A percentile compares a stretch with the other conserved stretches of the same genome.
phyloP scores from a whole-genome alignment of 1,140 invertebrate genomes.

The Meloidogyne exigua region DNA sequence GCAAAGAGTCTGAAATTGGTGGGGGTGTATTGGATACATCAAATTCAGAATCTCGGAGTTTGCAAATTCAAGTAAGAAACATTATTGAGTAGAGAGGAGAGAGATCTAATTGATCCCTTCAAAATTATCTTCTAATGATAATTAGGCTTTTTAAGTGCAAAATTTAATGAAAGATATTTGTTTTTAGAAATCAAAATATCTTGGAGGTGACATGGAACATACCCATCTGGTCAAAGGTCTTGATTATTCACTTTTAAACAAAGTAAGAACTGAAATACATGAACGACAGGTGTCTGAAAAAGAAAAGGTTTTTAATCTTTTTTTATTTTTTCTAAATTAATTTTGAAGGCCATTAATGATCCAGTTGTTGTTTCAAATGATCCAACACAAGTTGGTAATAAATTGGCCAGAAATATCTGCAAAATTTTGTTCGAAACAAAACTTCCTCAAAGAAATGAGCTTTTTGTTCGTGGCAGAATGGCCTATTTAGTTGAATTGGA shows the following conservation, averaged over 20 bases:
- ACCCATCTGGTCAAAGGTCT: slow-evolving; percentile 98
- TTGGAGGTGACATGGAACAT: slow-evolving; percentile 99
- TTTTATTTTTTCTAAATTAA: neutral
- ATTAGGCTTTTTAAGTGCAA: too few species aligned
- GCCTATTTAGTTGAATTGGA: slow-evolving; percentile 90
- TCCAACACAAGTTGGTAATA: slow-evolving; percentile 68
- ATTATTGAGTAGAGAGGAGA: too few species aligned
- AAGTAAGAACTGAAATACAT: slow-evolving; percentile 79
- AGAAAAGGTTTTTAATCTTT: slow-evolving; percentile 45
- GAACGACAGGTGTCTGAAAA: slow-evolving; percentile 73
- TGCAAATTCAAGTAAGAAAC: slow-evolving; percentile 28
- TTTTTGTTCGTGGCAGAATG: slow-evolving; percentile 91
- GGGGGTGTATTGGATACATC: slow-evolving; percentile 19
- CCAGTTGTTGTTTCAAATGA: slow-evolving; percentile 62
- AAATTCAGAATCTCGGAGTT: slow-evolving; percentile 43
- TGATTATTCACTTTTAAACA: slow-evolving; percentile 97
- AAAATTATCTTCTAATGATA: too few species aligned
- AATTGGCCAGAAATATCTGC: slow-evolving; percentile 66
- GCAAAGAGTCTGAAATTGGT: slow-evolving; percentile 16
- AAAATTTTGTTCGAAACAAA: slow-evolving; percentile 65
- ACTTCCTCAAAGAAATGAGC: slow-evolving; percentile 77
- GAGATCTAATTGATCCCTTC: too few species aligned
- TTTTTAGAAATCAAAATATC: slow-evolving; percentile 92
- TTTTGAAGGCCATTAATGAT: slow-evolving; percentile 65
- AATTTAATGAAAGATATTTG: neutral